phyloP scores from a whole-genome alignment of 2,888 invertebrate species.

The Parelbella ahira region DNA sequence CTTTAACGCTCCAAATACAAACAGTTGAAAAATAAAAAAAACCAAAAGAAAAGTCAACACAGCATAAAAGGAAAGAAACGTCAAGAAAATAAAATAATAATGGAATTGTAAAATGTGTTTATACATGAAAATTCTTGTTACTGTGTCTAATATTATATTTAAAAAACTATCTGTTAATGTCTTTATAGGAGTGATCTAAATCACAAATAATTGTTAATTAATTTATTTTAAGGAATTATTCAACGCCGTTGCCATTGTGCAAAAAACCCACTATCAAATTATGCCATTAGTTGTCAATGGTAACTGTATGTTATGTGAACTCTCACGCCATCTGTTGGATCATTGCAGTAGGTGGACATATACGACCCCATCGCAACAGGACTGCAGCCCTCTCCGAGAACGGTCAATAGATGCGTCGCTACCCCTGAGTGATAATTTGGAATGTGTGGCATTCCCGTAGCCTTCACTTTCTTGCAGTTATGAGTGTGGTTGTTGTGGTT shows the following conservation, averaged over 20 bases:
- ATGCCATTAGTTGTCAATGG: constrained; percentile 31
- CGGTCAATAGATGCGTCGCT: too few relatives aligned
- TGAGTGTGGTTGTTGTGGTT: too few relatives aligned
- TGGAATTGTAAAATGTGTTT: constrained; percentile 66
- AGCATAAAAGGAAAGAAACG: too few relatives aligned
- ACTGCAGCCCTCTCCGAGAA: too few relatives aligned
- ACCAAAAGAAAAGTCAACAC: constrained; percentile 42
- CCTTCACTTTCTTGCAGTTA: too few relatives aligned
- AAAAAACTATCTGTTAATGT: constrained; percentile 75
- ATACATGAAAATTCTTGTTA: constrained; percentile 44
- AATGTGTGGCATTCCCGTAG: too few relatives aligned
- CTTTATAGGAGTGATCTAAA: constrained; percentile 77
- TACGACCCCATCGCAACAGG: too few relatives aligned
- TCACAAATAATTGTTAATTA: constrained; percentile 59
- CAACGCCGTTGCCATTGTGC: constrained; percentile 51
- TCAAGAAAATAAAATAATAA: constrained; percentile 42
- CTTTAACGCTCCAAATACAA: constrained; percentile 38
- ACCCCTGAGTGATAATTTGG: too few relatives aligned
- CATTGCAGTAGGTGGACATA: too few relatives aligned
- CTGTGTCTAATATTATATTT: constrained; percentile 65
- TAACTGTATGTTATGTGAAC: too few relatives aligned
- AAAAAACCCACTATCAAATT: constrained; percentile 36
- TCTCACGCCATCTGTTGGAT: too few relatives aligned
- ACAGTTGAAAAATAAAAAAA: constrained; percentile 38
- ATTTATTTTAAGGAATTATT: constrained; percentile 60